Evolutionary conservation across 2,888 invertebrate species (phyloP).

Genomic region (Chaetogeoica ovagalla): DNA sequence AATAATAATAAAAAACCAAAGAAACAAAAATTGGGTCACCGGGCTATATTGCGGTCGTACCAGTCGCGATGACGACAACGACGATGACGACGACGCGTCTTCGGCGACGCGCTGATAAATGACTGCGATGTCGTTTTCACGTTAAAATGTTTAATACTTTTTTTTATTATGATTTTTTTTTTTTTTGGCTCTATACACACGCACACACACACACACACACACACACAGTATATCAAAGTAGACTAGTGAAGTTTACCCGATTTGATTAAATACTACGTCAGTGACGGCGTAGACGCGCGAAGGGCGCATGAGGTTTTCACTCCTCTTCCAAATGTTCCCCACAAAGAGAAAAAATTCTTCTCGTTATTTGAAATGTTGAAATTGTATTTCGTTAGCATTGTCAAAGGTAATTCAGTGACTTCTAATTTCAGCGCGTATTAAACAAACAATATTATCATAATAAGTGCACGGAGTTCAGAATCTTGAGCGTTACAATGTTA

Average conservation of each 20-base stretch:
- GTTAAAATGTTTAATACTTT: slow-evolving; percentile 18
- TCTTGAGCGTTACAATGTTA: no score
- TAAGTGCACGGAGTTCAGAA: no score
- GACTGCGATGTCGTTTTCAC: slow-evolving; percentile 35
- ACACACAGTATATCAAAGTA: slow-evolving; percentile 1
- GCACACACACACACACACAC: no score
- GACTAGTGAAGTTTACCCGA: slow-evolving; percentile 29
- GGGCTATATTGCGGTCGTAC: slow-evolving; percentile 28
- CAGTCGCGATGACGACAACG: slow-evolving; percentile 20
- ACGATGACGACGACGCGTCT: neutral
- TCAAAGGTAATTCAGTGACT: no score
- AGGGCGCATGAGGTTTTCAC: no score
- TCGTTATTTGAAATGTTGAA: no score
- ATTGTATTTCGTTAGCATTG: no score
- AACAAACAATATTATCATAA: no score
- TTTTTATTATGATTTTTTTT: slow-evolving; percentile 11
- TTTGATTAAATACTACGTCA: neutral
- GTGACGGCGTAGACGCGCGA: no score
- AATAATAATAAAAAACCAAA: neutral
- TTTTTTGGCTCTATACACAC: slow-evolving; percentile 8
- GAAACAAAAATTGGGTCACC: slow-evolving; percentile 10
- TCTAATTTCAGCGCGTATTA: no score
- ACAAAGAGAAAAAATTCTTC: no score
- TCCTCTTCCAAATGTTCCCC: neutral
- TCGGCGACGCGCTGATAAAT: slow-evolving; percentile 32